phyloP scores from a whole-genome alignment of 1,140 invertebrate genomes.

The Caenorhabditis inopinata region DNA sequence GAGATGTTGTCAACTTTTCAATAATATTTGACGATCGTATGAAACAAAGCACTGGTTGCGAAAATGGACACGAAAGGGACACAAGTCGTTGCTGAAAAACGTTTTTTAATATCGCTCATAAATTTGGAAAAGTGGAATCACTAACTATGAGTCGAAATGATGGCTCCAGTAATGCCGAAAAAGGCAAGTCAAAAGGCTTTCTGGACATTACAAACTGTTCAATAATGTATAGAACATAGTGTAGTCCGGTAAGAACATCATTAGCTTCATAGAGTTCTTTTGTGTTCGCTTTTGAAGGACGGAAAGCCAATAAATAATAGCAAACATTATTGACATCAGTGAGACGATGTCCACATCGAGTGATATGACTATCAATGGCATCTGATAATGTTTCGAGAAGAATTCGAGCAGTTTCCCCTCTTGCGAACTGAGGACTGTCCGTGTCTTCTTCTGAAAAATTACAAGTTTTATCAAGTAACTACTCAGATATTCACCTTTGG shows the following conservation, averaged over 20 bases:
- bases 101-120: background rate
- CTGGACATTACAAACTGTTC: background rate
- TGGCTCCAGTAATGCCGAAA: conserved; percentile 28
- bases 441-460: conserved; percentile 29
- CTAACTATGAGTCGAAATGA: conserved; percentile 28
- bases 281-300: background rate
- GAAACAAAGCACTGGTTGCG: conserved; percentile 16
- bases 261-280: background rate
- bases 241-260: conserved; percentile 12
- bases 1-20: background rate
- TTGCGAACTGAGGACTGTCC: background rate
- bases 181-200: background rate
- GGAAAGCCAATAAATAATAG: conserved; percentile 29
- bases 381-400: conserved; percentile 34
- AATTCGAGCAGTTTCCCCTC: conserved; percentile 40
- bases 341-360: background rate
- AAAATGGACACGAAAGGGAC: background rate
- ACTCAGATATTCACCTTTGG: background rate
- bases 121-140: background rate
- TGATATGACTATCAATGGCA: conserved; percentile 6
- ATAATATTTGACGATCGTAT: conserved; percentile 26
- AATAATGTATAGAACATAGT: conserved; percentile 15
- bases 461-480: background rate
- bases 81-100: conserved; percentile 33
- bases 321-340: conserved; percentile 2